A percentile compares a stretch with the other conserved stretches of the same genome.
Evolutionary conservation across 2,113 vertebrate genomes (phyloP).

Genomic region (Perca fluviatilis): DNA sequence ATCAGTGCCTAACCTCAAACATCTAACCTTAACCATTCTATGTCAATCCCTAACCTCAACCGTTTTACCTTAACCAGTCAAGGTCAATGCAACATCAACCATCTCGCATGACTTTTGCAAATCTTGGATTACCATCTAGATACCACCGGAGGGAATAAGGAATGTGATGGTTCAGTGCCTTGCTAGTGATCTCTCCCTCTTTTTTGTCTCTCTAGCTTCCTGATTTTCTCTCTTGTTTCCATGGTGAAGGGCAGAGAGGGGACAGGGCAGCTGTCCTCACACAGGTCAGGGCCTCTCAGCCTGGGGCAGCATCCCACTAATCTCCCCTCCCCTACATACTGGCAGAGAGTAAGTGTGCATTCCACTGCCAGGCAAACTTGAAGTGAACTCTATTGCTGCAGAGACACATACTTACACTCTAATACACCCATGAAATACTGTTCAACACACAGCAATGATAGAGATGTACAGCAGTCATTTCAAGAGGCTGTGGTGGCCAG

Average conservation of each 20-base stretch:
- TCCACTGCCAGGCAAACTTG: slow-evolving; percentile 23
- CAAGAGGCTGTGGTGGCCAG: background rate
- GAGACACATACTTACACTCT: background rate
- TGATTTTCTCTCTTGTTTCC: slow-evolving; percentile 5
- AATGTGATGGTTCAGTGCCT: background rate
- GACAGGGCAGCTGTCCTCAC: slow-evolving; percentile 5
- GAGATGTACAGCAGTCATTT: background rate
- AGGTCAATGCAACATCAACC: no score
- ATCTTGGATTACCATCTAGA: no score
- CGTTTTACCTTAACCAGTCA: no score
- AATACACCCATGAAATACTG: background rate
- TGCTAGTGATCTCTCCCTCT: slow-evolving; percentile 18
- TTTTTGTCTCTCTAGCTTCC: background rate
- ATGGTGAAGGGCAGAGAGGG: slow-evolving; percentile 43
- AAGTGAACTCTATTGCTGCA: slow-evolving; percentile 26
- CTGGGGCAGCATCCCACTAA: slow-evolving; percentile 36
- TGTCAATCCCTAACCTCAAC: no score
- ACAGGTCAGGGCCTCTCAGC: slow-evolving; percentile 47
- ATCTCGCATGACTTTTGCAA: no score
- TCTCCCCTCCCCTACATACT: background rate
- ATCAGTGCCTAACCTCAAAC: no score
- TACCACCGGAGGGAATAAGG: background rate
- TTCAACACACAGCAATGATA: background rate
- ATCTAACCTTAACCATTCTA: no score
- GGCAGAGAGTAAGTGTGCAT: slow-evolving; percentile 21